A percentile compares a stretch with the other conserved stretches of the same genome.
Evolutionary conservation across 2,113 vertebrate genomes (phyloP).

Genomic region (Diglossa brunneiventris): DNA sequence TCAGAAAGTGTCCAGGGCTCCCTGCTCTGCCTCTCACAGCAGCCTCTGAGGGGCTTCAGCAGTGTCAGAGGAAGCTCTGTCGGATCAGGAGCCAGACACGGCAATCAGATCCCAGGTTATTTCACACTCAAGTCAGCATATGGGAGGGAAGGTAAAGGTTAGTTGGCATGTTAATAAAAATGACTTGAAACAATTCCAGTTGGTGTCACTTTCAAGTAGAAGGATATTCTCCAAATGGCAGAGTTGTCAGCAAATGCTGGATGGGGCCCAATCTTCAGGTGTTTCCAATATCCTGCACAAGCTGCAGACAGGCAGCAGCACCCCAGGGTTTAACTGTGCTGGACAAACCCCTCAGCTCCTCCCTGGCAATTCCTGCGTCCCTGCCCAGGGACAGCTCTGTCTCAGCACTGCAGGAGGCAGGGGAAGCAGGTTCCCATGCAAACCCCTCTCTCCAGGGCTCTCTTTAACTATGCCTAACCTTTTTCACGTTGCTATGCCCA

Average conservation of each 20-base stretch:
- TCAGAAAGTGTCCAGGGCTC: neutral
- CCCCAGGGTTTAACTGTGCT: neutral
- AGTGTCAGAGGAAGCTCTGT: neutral
- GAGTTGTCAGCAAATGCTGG: neutral
- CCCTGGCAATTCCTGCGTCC: neutral
- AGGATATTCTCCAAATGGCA: neutral
- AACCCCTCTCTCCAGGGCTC: neutral
- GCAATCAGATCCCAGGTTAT: neutral
- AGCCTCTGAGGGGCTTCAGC: neutral
- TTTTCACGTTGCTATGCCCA: neutral
- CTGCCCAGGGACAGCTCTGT: neutral
- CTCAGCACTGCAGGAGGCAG: neutral
- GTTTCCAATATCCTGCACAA: neutral
- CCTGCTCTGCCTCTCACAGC: neutral
- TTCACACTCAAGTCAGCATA: neutral
- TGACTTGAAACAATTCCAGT: neutral
- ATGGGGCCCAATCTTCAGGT: neutral
- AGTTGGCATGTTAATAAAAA: neutral
- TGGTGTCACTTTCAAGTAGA: neutral
- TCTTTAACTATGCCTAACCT: neutral
- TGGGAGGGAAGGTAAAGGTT: neutral
- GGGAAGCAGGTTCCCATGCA: neutral
- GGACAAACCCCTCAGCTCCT: neutral
- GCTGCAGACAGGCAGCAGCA: neutral
- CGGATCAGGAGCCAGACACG: neutral